These are phyloP conservation scores for Hylaea fasciaria DNA, from an alignment of 2,888 invertebrate genomes.

Conservation along the genomic window DNA sequence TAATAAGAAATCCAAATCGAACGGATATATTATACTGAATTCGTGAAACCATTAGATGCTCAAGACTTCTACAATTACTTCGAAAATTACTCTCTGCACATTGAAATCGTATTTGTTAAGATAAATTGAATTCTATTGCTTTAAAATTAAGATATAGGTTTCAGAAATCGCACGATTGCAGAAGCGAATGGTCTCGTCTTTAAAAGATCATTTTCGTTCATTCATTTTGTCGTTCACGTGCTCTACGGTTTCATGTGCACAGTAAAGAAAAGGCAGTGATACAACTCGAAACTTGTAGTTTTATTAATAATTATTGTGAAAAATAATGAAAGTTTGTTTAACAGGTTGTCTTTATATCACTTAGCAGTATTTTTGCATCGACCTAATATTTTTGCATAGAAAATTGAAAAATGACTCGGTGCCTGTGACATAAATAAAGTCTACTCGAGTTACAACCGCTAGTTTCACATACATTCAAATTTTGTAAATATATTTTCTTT, in stretches of 20 bases:
- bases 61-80: constrained; percentile 24
- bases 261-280: constrained; percentile 13
- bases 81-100: constrained; percentile 14
- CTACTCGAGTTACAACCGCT: too few species aligned
- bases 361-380: too few species aligned
- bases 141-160: constrained; percentile 24
- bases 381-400: too few species aligned
- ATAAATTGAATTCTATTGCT: constrained; percentile 27
- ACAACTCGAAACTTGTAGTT: neutral
- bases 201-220: constrained; percentile 46
- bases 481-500: too few species aligned
- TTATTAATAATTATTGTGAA: too few species aligned
- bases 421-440: too few species aligned
- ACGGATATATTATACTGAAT: neutral
- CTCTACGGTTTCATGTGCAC: constrained; percentile 19
- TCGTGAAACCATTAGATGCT: constrained; percentile 4
- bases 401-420: too few species aligned
- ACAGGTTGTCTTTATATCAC: too few species aligned
- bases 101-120: constrained; percentile 8
- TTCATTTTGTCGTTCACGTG: constrained; percentile 46
- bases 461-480: too few species aligned
- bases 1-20: too few species aligned
- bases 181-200: constrained; percentile 32
- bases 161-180: constrained; percentile 17
- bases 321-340: too few species aligned